Conservation (phyloP, 1,140 invertebrate genomes). For the Halyomorpha halys region DNA sequence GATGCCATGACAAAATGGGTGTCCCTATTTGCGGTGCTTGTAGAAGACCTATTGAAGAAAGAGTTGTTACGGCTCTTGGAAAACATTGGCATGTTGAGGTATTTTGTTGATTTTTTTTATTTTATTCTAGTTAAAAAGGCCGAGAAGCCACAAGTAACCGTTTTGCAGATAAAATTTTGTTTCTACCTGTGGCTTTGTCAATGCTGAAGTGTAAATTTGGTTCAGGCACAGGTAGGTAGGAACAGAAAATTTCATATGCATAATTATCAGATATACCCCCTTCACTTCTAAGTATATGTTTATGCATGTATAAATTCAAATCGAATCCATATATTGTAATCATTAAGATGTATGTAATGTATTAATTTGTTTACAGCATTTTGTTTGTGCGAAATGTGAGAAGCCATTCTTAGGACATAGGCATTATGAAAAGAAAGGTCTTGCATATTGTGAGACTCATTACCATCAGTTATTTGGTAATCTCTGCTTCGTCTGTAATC, state of each 20-base stretch:
- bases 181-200: too few relatives aligned
- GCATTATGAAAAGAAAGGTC: conserved; percentile 97
- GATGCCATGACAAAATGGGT: conserved; percentile 99
- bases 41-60: conserved; percentile 88
- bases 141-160: too few relatives aligned
- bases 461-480: conserved; percentile 99
- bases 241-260: too few relatives aligned
- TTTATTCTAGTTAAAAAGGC: too few relatives aligned
- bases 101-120: conserved; percentile 25
- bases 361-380: conserved; percentile 58
- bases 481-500: conserved; percentile 96
- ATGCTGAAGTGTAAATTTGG: too few relatives aligned
- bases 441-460: conserved; percentile 98
- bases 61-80: conserved; percentile 92
- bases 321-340: not conserved
- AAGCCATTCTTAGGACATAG: conserved; percentile 98
- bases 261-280: too few relatives aligned
- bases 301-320: too few relatives aligned
- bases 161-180: too few relatives aligned
- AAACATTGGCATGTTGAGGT: conserved; percentile 99
- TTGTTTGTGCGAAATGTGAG: conserved; percentile 99
- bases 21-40: conserved; percentile 95
- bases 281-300: too few relatives aligned
- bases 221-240: too few relatives aligned
- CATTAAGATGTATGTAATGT: not conserved